Base-by-base conservation (phyloP, 2,888 invertebrate species). In the Leptarthrus brevirostris region DNA sequence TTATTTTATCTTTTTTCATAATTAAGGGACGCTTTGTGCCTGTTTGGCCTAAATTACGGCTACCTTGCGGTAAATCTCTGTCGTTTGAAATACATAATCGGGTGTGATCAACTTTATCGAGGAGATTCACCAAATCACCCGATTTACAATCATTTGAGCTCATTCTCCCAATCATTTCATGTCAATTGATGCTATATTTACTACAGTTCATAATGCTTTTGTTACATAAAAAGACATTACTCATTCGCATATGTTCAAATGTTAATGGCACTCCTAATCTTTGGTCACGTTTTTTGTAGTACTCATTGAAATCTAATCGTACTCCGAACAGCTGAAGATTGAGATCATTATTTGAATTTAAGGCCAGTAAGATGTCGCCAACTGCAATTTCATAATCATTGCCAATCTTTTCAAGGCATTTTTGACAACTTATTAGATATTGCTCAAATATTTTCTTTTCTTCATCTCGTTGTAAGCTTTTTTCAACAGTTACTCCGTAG, bases 231-330 rank as follows among this genome's bases (percentile, higher is more conserved):
- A 79, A 79, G 20, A 88, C 87, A 80, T 87, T 88, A 80, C 89
- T 89, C 81, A 89, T 86, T 26, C 90, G 86, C 84, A 89, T 88
- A 81, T 89, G 89, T 78, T 89, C 89, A 78, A 89, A 90, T 0
- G 89, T 90, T 70, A 90, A 85, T 2, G 89, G 89, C 75, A 88
- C 91, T 75, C 92, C 91, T 72, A 95, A 88, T 79, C 93, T 90
- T 77, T 90, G 89, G 82, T 94, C 93, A 75, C 90, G 90, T 76
- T 92, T 90, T 82, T 95, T 94, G 86, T 98, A 98, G 86, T 94
- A 94, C 83, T 96, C 95, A 84, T 97, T 98, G 85, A 97, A 98
- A 86, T 97, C 97, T 73, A 98, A 88, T 2, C 97, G 90, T 81
- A 95, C 95, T 77, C 96, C 96, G 74, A 98, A 89, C 79, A 95